phyloP scores from a whole-genome alignment of 1,140 invertebrate genomes.

The Drosophila funebris region DNA sequence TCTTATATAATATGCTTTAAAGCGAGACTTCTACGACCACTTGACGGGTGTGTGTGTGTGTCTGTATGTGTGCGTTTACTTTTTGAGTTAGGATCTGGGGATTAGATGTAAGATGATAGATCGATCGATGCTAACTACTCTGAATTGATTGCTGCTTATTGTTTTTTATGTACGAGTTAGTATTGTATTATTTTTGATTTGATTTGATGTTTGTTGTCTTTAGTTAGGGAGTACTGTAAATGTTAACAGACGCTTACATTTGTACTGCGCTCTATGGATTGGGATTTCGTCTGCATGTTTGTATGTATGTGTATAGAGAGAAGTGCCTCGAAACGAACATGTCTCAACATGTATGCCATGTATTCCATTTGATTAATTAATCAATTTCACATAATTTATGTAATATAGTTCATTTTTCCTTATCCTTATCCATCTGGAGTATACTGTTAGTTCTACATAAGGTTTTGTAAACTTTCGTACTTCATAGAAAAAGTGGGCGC shows the following conservation, averaged over 20 bases:
- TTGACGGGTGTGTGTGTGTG: conserved; percentile 49
- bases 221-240: conserved; percentile 16
- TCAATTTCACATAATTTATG: conserved; percentile 32
- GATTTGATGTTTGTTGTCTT: conserved; percentile 24
- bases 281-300: too few relatives aligned
- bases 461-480: conserved; percentile 33
- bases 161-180: conserved; percentile 14
- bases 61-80: conserved; percentile 40
- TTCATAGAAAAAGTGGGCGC: conserved; percentile 50
- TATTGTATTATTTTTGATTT: conserved; percentile 34
- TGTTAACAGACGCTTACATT: conserved; percentile 36
- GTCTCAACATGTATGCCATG: background rate
- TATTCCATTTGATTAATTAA: conserved; percentile 32
- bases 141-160: conserved; percentile 16
- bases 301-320: conserved; percentile 3
- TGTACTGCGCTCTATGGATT: conserved; percentile 40
- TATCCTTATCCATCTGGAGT: conserved; percentile 5
- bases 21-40: conserved; percentile 67
- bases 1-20: conserved; percentile 71
- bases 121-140: conserved; percentile 16
- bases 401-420: conserved; percentile 13
- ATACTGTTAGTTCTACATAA: conserved; percentile 37
- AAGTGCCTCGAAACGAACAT: conserved; percentile 40
- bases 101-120: conserved; percentile 11
- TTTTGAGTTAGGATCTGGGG: conserved; percentile 30